Percentiles rank a stretch among this genome's conserved stretches.
Conservation (phyloP, 2,888 invertebrate species). For the Drosophila trichaetosa region DNA sequence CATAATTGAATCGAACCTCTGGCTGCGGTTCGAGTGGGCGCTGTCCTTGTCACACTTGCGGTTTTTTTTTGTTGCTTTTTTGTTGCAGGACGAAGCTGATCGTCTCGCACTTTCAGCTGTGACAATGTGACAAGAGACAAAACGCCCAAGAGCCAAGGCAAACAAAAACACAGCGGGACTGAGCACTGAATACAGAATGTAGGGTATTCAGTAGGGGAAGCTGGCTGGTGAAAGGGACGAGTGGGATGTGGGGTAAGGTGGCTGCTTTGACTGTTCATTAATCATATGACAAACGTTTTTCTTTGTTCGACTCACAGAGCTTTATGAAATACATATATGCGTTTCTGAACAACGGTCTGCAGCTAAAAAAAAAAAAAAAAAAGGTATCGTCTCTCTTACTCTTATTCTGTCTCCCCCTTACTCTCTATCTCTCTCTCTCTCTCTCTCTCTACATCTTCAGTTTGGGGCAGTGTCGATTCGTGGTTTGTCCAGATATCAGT, state of each 20-base stretch:
- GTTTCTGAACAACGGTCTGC: conserved; percentile 60
- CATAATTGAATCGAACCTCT: conserved; percentile 44
- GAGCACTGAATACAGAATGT: conserved; percentile 2
- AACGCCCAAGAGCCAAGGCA: conserved; percentile 10
- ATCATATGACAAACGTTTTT: conserved; percentile 78
- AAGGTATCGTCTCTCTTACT: not conserved
- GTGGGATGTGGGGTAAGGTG: not conserved
- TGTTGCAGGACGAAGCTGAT: conserved; percentile 10
- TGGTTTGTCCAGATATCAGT: conserved; percentile 31
- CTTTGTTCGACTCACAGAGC: conserved; percentile 61
- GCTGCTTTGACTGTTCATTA: conserved; percentile 55
- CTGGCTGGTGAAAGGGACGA: not conserved
- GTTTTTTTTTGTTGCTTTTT: conserved; percentile 2
- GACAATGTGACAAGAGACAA: conserved; percentile 23
- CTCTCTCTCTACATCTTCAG: not conserved
- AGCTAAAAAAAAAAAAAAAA: conserved; percentile 15
- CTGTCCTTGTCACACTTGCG: conserved; percentile 55
- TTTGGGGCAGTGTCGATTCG: conserved; percentile 17
- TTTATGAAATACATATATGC: conserved; percentile 74
- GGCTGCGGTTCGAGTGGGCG: conserved; percentile 12
- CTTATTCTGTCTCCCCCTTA: not conserved
- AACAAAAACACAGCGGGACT: conserved; percentile 25
- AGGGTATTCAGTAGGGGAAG: conserved; percentile 1
- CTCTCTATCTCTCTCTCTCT: not conserved
- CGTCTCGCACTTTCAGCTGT: conserved; percentile 4